A percentile compares a stretch with the other conserved stretches of the same genome.
Conservation (phyloP, 2,113 vertebrate genomes). For the Brachyistius frenatus region DNA sequence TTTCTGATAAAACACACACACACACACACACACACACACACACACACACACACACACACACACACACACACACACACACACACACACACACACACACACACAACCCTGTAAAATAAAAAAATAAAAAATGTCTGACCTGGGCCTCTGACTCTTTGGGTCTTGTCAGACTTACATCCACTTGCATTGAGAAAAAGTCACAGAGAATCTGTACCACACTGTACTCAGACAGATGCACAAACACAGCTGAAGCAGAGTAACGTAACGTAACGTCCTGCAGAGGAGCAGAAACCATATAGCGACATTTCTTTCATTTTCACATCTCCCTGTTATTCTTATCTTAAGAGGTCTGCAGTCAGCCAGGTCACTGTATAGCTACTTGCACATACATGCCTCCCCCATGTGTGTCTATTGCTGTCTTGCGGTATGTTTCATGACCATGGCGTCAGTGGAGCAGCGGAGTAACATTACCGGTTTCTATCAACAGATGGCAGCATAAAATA, state of each 20-base stretch:
- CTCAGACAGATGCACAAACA: not conserved
- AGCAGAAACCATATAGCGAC: not conserved
- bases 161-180: too few species aligned
- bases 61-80: too few species aligned
- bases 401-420: conserved; percentile 31
- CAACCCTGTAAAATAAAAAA: too few species aligned
- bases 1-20: too few species aligned
- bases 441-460: conserved; percentile 38
- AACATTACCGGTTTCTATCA: conserved; percentile 54
- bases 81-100: too few species aligned
- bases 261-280: not conserved
- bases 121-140: too few species aligned
- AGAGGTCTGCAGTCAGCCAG: conserved; percentile 3
- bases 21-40: too few species aligned
- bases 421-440: conserved; percentile 30
- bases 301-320: not conserved
- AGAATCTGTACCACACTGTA: not conserved
- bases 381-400: conserved; percentile 1
- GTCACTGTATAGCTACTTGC: conserved; percentile 7
- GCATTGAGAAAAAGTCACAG: too few species aligned
- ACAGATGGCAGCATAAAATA: conserved; percentile 76
- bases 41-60: too few species aligned
- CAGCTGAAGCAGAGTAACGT: not conserved
- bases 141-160: not conserved
- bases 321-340: conserved; percentile 20